Base-by-base conservation (phyloP, 2,113 vertebrate species). In the Aleadryas rufinucha region DNA sequence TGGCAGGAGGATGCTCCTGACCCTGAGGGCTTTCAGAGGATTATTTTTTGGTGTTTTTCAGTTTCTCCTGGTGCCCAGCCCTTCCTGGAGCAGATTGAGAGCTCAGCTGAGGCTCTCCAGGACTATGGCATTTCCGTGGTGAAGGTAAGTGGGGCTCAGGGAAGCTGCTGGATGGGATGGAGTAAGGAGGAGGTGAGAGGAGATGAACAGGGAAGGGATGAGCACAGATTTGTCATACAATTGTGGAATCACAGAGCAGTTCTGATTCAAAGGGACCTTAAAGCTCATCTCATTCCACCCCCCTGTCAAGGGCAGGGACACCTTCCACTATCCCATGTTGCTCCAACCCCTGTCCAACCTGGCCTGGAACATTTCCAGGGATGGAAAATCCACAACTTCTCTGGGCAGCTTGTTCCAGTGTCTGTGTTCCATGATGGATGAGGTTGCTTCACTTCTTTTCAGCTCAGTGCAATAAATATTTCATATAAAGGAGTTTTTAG, bases 61-160 rank as follows among this genome's bases (percentile, higher is more conserved):
- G 99, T 91, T 84, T 98, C 97, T 96, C 96, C 98, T 49, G 97
- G 95, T 80, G 92, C 98, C 42, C 97, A 98, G 78, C 64, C 98
- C 31, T 99, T 99, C 96, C 80, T 99, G 96, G 97, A 98, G 94
- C 98, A 99, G 97, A 71, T 99, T 44, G 98, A 98, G 86, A 97
- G 98, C 91, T 99, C 99, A 1, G 98, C 97, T 6, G 98, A 98
- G 53, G 98, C 94, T 15, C 98, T 99, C n/a, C 98, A 98, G 90
- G 99, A 99, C 76, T 99, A 99, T 54, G 99, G 99, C 6, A 97
- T 99, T 85, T 97, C 98, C 1, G 99, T 99, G 86, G 98, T 98
- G 68, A 99, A 99, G 99, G 99, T 99, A 97, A 92, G 11, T 37
- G 60, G 60, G 77, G 21, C 47, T 35, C 54, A 50, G 41, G 56